phyloP scores from a whole-genome alignment of 92 coral and sea anemone genomes.

The Virgularia gustaviana region DNA sequence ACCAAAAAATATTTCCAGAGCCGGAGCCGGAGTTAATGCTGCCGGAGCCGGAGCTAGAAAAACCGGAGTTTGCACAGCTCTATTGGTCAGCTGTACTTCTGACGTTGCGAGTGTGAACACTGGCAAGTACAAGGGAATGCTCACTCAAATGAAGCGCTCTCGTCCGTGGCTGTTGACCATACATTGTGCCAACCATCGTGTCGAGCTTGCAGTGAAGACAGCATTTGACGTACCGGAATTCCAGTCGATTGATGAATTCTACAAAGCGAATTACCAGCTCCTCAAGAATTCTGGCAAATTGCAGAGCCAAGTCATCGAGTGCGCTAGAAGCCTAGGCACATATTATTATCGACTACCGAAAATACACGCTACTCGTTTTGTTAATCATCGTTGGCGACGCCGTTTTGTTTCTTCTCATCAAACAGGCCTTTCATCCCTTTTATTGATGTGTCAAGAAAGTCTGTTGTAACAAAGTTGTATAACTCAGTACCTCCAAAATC shows the following conservation, averaged over 20 bases:
- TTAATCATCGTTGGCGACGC: constrained; percentile 34
- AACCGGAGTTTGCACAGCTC: too few relatives aligned
- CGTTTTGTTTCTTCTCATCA: neutral
- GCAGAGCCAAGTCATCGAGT: constrained; percentile 27
- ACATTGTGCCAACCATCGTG: constrained; percentile 37
- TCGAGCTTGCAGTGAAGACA: constrained; percentile 46
- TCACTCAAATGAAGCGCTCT: constrained; percentile 38
- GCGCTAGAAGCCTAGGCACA: constrained; percentile 26
- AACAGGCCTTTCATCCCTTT: neutral
- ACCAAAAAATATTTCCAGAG: too few relatives aligned
- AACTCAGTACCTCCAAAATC: neutral
- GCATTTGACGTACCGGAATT: constrained; percentile 17
- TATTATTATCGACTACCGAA: constrained; percentile 37
- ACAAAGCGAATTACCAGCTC: constrained; percentile 19
- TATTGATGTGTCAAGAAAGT: neutral
- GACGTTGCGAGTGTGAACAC: constrained; percentile 53
- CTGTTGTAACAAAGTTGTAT: neutral
- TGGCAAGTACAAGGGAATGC: constrained; percentile 35
- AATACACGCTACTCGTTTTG: constrained; percentile 46
- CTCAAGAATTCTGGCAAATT: constrained; percentile 40
- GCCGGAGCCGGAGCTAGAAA: too few relatives aligned
- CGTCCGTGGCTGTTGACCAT: constrained; percentile 48
- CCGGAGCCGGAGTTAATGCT: too few relatives aligned
- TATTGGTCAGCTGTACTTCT: constrained; percentile 40
- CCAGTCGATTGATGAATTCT: constrained; percentile 35